A percentile compares a stretch with the other conserved stretches of the same genome.
phyloP scores from a whole-genome alignment of 2,888 invertebrate genomes.

The Uropetala carovei region DNA sequence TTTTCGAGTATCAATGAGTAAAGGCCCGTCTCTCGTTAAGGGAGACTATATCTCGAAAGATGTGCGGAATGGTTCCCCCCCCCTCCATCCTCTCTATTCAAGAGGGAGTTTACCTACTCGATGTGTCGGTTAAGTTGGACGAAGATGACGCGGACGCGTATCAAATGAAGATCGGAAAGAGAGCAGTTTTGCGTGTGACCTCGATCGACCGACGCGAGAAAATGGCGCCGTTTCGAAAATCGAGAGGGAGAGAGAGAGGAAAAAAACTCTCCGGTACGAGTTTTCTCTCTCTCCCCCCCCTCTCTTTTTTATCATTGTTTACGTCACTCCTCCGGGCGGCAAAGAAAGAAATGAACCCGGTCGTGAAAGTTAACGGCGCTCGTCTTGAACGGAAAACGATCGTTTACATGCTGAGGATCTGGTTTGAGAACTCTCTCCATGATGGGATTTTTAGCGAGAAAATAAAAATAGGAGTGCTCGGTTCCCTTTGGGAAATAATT shows the following conservation, averaged over 20 bases:
- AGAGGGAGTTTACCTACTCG: not conserved
- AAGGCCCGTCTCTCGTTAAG: no score
- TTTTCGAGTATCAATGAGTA: no score
- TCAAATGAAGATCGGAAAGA: not conserved
- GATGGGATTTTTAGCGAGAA: not conserved
- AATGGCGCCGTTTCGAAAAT: slow-evolving; percentile 1
- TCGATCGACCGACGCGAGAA: not conserved
- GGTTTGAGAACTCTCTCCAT: not conserved
- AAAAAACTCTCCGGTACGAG: not conserved
- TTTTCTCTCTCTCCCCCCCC: no score
- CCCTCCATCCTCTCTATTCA: not conserved
- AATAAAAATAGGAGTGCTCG: not conserved
- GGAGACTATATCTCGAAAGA: no score
- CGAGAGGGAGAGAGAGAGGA: not conserved
- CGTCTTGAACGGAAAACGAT: not conserved
- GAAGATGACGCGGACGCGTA: not conserved
- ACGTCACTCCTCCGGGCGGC: not conserved
- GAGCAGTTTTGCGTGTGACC: not conserved
- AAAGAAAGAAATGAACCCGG: not conserved
- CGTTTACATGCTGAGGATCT: not conserved
- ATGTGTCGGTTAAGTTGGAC: not conserved
- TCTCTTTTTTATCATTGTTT: not conserved
- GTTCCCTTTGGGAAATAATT: not conserved
- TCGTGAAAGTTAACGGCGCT: not conserved
- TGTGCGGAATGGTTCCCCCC: no score